Base-by-base conservation (phyloP, 2,888 invertebrate species). In the Mythimna loreyi region DNA sequence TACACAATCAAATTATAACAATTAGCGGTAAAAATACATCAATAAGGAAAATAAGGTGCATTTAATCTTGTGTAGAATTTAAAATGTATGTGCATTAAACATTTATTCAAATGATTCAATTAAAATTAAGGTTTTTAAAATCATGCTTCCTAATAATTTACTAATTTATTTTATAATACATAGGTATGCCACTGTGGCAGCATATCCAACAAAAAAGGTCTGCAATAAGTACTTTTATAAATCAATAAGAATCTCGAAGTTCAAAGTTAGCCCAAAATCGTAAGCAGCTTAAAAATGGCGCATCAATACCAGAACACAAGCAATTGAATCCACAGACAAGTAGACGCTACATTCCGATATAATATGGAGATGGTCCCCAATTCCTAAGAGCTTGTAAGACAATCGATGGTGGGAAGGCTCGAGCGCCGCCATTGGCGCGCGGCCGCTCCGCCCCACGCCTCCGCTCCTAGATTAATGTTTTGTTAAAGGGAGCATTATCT, bases 381-480 rank as follows among this genome's bases (percentile, higher is more conserved):
- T 81, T 78, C 69, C 59, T 73, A 71, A 74, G 56, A 75, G 76
- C 64, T 75, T 62, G 74, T 83, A 85, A 86, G 79, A 86, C 85
- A 86, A 86, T 86, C 80, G 86, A 81, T 83, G 80, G 66, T 49
- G 67, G 82, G 70, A 76, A 76, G 80, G 67, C 45, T 75, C 50
- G 53, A 65, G 72, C 60, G 59, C 72, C 77, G 84, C 84, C 64
- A 90, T 90, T 91, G 91, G 92, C 82, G 72, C 58, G 49, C 61
- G 80, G 87, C 89, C 85, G 85, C 90, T 82, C 87, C 86, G 62
- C 80, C 81, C 77, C 86, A 78, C 91, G 90, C 91, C 90, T 87
- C 78, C 78, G 58, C 83, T 85, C 83, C 83, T 88, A 90, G 88
- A 87, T 88, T 86, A 87, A 87, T 87, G 84, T 75, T 75, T 78